A percentile compares a stretch with the other conserved stretches of the same genome.
These are phyloP conservation scores for Enteromius unitaeniatus DNA, from an alignment of 2,797 vertebrate species.

Conservation along the genomic window DNA sequence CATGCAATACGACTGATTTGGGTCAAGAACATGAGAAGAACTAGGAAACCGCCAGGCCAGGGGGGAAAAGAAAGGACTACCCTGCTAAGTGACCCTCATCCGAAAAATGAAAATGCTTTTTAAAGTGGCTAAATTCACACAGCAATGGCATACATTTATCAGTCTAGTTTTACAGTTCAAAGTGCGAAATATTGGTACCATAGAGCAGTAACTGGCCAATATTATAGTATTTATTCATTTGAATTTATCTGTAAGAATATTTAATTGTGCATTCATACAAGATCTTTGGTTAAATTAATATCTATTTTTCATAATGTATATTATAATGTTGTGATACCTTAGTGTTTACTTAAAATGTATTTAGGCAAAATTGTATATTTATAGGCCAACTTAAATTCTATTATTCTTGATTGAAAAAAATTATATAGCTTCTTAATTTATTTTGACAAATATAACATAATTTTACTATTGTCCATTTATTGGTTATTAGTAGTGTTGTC, in stretches of 20 bases:
- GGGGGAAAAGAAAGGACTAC: neutral
- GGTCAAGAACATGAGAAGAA: constrained; percentile 48
- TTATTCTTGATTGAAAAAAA: neutral
- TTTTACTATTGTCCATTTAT: neutral
- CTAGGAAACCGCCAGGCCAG: constrained; percentile 37
- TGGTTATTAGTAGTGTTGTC: neutral
- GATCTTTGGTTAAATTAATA: neutral
- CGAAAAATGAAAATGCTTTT: neutral
- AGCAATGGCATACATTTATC: neutral
- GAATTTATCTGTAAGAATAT: neutral
- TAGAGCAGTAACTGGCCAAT: neutral
- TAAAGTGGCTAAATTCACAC: neutral
- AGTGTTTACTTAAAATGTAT: neutral
- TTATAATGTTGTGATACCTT: neutral
- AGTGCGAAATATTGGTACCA: neutral
- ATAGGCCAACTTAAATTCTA: neutral
- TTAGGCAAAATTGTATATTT: neutral
- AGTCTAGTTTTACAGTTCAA: neutral
- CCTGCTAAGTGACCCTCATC: neutral
- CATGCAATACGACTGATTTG: constrained; percentile 54
- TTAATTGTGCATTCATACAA: neutral
- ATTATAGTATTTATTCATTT: neutral
- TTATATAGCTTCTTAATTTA: neutral
- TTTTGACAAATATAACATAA: neutral
- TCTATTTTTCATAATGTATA: neutral